phyloP scores from a whole-genome alignment of 2,888 invertebrate genomes.

The Lasioglossum oenotherae region DNA sequence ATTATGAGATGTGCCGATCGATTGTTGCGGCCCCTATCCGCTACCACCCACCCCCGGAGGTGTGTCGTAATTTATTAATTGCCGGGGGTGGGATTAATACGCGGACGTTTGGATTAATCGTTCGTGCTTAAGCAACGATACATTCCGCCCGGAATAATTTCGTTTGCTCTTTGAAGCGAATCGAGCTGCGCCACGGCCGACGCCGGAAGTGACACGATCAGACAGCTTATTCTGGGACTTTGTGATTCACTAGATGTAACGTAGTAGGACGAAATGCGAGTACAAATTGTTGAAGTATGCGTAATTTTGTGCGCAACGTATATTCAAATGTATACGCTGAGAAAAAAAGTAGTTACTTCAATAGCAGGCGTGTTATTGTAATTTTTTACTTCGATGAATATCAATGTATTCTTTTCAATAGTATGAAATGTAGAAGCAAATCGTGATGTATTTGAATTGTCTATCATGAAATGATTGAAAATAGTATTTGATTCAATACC shows the following conservation, averaged over 20 bases:
- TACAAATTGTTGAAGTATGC: too few species aligned
- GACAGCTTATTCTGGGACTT: background rate
- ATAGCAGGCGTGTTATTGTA: too few species aligned
- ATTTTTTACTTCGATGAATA: too few species aligned
- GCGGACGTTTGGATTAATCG: conserved; percentile 22
- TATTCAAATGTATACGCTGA: too few species aligned
- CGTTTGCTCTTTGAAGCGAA: conserved; percentile 7
- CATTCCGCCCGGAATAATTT: background rate
- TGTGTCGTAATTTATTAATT: conserved; percentile 53
- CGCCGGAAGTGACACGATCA: background rate
- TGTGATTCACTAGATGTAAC: background rate
- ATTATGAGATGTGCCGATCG: conserved; percentile 59
- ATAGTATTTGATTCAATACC: too few species aligned
- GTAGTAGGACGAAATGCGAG: background rate
- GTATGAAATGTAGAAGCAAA: too few species aligned
- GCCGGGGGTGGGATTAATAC: conserved; percentile 23
- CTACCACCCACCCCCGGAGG: background rate
- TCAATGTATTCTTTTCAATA: too few species aligned
- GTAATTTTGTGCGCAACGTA: too few species aligned
- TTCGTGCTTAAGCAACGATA: background rate
- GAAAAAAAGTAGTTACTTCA: too few species aligned
- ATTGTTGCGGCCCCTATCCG: conserved; percentile 41
- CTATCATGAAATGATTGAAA: too few species aligned
- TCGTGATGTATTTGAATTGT: too few species aligned
- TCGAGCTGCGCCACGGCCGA: background rate